Percentiles rank a stretch among this genome's conserved stretches.
These are phyloP conservation scores for Laterallus jamaicensis DNA, from an alignment of 2,113 vertebrate species.

Conservation along the genomic window DNA sequence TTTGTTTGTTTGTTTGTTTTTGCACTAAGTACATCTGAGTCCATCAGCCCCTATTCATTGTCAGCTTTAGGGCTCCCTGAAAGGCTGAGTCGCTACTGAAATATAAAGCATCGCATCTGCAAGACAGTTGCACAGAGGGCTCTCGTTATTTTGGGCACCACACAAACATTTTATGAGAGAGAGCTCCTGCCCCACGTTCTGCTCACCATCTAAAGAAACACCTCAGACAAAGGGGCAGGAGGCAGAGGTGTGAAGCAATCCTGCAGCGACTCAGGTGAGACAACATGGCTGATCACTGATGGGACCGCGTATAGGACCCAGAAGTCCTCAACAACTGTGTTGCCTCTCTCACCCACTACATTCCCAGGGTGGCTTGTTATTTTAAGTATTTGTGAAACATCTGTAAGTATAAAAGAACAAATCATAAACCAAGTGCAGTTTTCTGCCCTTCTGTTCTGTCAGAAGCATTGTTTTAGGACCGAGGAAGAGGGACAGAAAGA, in stretches of 20 bases:
- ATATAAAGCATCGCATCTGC: background rate
- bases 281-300: background rate
- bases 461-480: conserved; percentile 42
- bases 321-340: accelerated
- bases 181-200: background rate
- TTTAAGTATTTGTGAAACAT: conserved; percentile 40
- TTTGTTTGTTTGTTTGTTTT: background rate
- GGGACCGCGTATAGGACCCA: background rate
- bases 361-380: background rate
- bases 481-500: conserved; percentile 28
- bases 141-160: background rate
- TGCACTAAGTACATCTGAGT: background rate
- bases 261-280: background rate
- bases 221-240: background rate
- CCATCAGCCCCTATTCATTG: background rate
- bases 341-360: background rate
- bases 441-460: conserved; percentile 24
- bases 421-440: background rate
- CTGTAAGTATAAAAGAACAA: conserved; percentile 35
- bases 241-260: background rate
- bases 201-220: background rate
- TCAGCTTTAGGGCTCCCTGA: background rate
- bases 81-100: background rate
- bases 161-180: background rate
- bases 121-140: background rate